Evolutionary conservation across 2,113 vertebrate species (phyloP), one percentile per base, ranked within the genome.

Genomic region (Siniperca chuatsi): DNA sequence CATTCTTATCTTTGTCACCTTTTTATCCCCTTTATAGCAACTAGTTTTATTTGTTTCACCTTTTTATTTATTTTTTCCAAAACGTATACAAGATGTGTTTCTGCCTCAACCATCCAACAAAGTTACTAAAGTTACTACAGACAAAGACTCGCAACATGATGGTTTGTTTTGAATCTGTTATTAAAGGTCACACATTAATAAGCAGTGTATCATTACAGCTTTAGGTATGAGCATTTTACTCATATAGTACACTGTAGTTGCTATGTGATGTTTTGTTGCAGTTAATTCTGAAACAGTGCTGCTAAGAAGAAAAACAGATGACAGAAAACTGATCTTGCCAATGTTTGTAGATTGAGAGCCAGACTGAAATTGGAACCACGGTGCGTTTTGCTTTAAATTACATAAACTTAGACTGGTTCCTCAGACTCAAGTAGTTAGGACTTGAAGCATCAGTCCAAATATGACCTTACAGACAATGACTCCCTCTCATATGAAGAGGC

Each of bases 1-100:
- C 18, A 44, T n/a, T 81, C 20, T 57, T 58, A 68, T 81, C 35
- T 79, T 12, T 68, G 4, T 52, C 21, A 25, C 52, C 7, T 61
- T 35, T 75, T 42, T 16, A 16, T 62, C 8, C 40, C 40, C 6
- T 18, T 46, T 1, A 68, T 52, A 44, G 13, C 21, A 10, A 23
- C 4, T 64, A 16, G 2, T 52, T 67, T 50, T 15, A n/a, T 21
- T 80, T 29, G 21, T 54, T 1, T 72, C 23, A 44, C 10, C 4
- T 48, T 42, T 15, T 61, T 23, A 33, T 29, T 66, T 29, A 29
- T 29, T 1, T 71, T 65, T 48, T 29, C 50, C 29, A 21, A 21
- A 20, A 40, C 68, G 9, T 52, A 20, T 7, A 52, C 6, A 8
- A 52, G 50, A 52, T 52, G 50, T 18, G 20, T 40, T 74, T 81